Percentiles rank a stretch among this genome's conserved stretches.
These are phyloP conservation scores for Apis dorsata DNA, from an alignment of 1,140 invertebrate species.

Conservation along the genomic window DNA sequence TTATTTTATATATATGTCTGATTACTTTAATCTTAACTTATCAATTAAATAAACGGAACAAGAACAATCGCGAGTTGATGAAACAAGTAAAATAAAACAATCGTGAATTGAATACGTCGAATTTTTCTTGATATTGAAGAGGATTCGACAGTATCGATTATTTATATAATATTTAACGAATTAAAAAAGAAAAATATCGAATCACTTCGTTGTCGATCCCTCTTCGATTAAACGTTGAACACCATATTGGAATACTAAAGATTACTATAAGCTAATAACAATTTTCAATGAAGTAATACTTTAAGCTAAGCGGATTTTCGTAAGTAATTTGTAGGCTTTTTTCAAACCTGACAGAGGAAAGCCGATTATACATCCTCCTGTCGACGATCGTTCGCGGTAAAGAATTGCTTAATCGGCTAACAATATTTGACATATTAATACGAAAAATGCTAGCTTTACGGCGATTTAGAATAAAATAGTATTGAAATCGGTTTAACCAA, in stretches of 20 bases:
- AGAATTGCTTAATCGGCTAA: constrained; percentile 13
- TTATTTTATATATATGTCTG: too few species aligned
- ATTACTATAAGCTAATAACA: not conserved
- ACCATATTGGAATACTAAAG: not conserved
- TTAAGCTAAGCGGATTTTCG: not conserved
- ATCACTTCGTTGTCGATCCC: not conserved
- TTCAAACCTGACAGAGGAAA: not conserved
- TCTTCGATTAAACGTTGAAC: not conserved
- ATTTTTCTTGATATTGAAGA: not conserved
- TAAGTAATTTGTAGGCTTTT: not conserved
- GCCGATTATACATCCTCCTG: not conserved
- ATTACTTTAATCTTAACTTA: too few species aligned
- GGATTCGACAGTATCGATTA: not conserved
- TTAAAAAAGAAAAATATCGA: not conserved
- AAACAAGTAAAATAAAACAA: too few species aligned
- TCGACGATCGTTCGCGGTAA: not conserved
- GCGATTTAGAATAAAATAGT: too few species aligned
- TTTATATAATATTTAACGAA: not conserved
- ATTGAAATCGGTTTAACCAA: too few species aligned
- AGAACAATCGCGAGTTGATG: too few species aligned
- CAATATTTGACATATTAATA: constrained; percentile 2
- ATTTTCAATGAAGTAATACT: not conserved
- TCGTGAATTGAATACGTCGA: too few species aligned
- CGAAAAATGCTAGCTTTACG: not conserved
- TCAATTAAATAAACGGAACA: too few species aligned